Evolutionary conservation across 2,113 vertebrate genomes (phyloP), one percentile per base, ranked within the genome.

Genomic region (Pseudolaguvia tuberculata): DNA sequence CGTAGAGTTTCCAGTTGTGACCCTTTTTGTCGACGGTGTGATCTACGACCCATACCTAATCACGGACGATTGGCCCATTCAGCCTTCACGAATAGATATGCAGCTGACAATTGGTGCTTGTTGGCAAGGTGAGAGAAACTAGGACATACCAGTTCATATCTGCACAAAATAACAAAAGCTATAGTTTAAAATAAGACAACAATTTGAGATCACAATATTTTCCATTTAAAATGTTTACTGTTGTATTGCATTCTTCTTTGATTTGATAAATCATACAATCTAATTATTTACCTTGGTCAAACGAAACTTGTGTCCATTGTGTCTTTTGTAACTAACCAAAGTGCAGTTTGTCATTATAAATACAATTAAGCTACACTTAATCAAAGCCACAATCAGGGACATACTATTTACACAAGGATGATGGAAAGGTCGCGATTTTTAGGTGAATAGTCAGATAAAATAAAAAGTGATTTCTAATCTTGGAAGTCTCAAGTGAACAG

Each of bases 41-140:
- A 96, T 93, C 0, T 98, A 95, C 3, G 95, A 99, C 75, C 96
- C 96, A 4, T 99, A 99, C 84, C 92, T 99, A 76, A 96, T 99
- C 88, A 99, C 96, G 7, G 97, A 98, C 4, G 96, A 98, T 56
- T 99, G 96, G 96, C 95, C 96, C 2, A 97, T 98, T 84, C 96
- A 98, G 78, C 89, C 94, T 0, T 93, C 94, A 0, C 93, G 96
- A 85, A 97, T 97, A 63, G 92, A 95, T 81, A 94, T 96, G 51
- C 96, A 99, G 84, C 92, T 99, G 35, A 97, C 96, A 0, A 94
- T 99, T 8, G 96, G 96, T 0, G 96, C 96, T 69, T 99, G 96
- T 82, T 98, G 96, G 96, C 96, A 98, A 96, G 96, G 96, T 99
- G 89, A 89, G 87, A 81, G 51, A 75, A 31, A 51, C 39, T 14